Base-by-base conservation (phyloP, 2,888 invertebrate genomes). In the Salticus scenicus region DNA sequence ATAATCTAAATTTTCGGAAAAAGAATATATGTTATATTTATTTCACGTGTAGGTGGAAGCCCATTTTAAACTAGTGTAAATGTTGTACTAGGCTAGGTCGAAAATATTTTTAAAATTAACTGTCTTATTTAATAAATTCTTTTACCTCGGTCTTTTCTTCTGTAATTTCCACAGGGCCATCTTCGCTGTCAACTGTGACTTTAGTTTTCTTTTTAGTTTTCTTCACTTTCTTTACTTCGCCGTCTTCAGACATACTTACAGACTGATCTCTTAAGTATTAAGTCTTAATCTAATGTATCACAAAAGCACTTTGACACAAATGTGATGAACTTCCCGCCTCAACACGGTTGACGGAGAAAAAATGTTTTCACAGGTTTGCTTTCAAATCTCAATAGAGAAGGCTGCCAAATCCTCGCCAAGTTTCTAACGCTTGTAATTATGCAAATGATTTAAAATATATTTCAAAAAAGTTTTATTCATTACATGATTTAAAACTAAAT, bases 81-180 rank as follows among this genome's bases (percentile, higher is more conserved):
- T n/a, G n/a, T n/a, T n/a, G n/a, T n/a, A n/a, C n/a, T n/a, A n/a
- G n/a, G n/a, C n/a, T n/a, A n/a, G n/a, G n/a, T n/a, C n/a, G n/a
- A n/a, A n/a, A n/a, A n/a, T n/a, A n/a, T 47, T n/a, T 10, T 47
- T n/a, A 47, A 47, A 47, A 47, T 37, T 37, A 37, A 17, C 47
- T 12, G 2, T 47, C 17, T 47, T n/a, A 37, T 10, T 37, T 37
- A 47, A 47, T 57, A 4, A 57, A 7, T n/a, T 47, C 17, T 17
- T 57, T 80, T 87, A 87, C 81, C 81, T 82, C 87, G 64, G 47
- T 82, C 27, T 70, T 90, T 87, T 87, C 92, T 93, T 93, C 94
- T 93, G 93, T 95, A 95, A 96, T 95, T 96, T 96, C 96, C 95
- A 96, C 94, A 93, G 93, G 91, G 94, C 94, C 92, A 93, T 93